Base-by-base conservation (phyloP, 2,113 vertebrate species). In the Grus americana region DNA sequence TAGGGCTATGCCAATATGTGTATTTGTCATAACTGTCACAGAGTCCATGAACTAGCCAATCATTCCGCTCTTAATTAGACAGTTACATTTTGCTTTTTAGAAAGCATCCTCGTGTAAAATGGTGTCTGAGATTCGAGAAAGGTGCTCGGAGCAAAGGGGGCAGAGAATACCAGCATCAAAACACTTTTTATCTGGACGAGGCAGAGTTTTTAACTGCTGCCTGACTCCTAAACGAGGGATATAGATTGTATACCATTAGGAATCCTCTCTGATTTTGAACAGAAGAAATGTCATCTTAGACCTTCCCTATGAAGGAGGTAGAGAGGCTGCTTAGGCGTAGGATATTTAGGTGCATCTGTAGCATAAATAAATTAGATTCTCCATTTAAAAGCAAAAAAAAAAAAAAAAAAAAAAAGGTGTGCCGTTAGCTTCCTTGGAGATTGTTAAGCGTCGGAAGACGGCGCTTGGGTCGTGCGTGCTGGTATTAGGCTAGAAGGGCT, bases 1-100 rank as follows among this genome's bases (percentile, higher is more conserved):
- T 98, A 98, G 97, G 97, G 97, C 97, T 95, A 93, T 98, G 97
- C 96, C 97, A 97, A 97, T 98, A 95, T 97, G 94, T 98, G 98
- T 97, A 98, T 98, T 98, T 98, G 98, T 98, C 98, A 98, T 92
- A 98, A 92, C 98, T 98, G 98, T 98, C 98, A 98, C 92, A 95
- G 97, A 98, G 97, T 98, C 98, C 95, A 36, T 90, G 97, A 98
- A 98, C 97, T 97, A 98, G 98, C 97, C 98, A 98, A 97, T 98
- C 98, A 98, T 90, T 90, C 96, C 27, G 93, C 93, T 98, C 98
- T 97, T 98, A 98, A 98, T 98, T 98, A 98, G 98, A 98, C 98
- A 98, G 97, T 97, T 98, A 96, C 97, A 98, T 97, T 97, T 97
- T 91, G 96, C 97, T 98, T 98, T 98, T 96, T 91, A 97, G 97